These are phyloP conservation scores for Dicyrtoma fusca DNA, from an alignment of 2,888 invertebrate genomes.

Conservation along the genomic window DNA sequence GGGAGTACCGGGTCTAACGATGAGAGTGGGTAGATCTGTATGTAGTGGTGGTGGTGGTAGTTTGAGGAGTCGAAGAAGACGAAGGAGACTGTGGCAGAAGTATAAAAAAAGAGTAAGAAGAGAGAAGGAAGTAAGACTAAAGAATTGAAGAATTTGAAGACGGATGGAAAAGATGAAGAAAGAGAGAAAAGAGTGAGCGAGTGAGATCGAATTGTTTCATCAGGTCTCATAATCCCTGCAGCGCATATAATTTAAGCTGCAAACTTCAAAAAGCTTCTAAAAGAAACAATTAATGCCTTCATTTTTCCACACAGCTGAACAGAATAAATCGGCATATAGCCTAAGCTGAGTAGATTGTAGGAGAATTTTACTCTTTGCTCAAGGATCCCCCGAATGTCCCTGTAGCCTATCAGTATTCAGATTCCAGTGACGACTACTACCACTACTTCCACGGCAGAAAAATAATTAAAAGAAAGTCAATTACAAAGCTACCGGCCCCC, in stretches of 20 bases:
- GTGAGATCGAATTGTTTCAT: constrained; percentile 57
- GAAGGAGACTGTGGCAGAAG: not conserved
- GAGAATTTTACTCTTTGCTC: constrained; percentile 21
- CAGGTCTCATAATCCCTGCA: constrained; percentile 56
- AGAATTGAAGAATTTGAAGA: constrained; percentile 22
- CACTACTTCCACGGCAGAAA: constrained; percentile 40
- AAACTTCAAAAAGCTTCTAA: constrained; percentile 55
- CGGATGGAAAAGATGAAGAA: constrained; percentile 34
- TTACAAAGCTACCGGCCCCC: constrained; percentile 55
- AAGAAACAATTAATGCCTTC: constrained; percentile 58
- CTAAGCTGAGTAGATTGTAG: constrained; percentile 38
- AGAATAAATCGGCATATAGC: constrained; percentile 54
- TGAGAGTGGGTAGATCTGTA: too few relatives aligned
- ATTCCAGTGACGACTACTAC: constrained; percentile 35
- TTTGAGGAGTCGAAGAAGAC: too few relatives aligned
- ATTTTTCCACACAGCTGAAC: constrained; percentile 57
- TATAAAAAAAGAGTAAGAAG: not conserved
- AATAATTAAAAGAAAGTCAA: constrained; percentile 58
- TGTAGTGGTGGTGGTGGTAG: too few relatives aligned
- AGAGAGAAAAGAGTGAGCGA: constrained; percentile 40
- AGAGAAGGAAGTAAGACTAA: constrained; percentile 2
- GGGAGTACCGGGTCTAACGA: too few relatives aligned
- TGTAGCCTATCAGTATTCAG: constrained; percentile 51
- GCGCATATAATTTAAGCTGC: constrained; percentile 57
- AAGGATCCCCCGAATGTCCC: constrained; percentile 46